These are phyloP conservation scores for Drosophila mayri DNA, from an alignment of 1,140 invertebrate species.

Conservation along the genomic window DNA sequence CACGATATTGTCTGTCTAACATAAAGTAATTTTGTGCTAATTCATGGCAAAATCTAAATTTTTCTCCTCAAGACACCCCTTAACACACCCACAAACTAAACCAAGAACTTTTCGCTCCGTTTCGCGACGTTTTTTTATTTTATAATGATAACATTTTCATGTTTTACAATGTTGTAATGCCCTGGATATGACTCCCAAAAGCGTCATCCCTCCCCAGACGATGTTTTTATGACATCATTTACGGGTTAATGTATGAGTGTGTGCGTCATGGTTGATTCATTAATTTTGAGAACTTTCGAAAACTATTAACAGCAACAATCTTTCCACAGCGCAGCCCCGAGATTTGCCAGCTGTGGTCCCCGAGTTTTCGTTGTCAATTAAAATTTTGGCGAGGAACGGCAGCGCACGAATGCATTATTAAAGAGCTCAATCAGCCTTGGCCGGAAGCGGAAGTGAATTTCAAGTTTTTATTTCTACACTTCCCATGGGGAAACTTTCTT, in stretches of 20 bases:
- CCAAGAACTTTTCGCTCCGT: conserved; percentile 5
- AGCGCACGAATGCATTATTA: conserved; percentile 62
- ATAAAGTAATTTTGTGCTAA: conserved; percentile 49
- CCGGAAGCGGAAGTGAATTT: conserved; percentile 64
- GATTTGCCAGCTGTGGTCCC: conserved; percentile 40
- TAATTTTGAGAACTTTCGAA: conserved; percentile 72
- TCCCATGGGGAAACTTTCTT: conserved; percentile 26
- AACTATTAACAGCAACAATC: conserved; percentile 75
- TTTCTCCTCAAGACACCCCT: neutral
- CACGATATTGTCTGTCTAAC: conserved; percentile 28
- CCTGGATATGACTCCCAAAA: conserved; percentile 54
- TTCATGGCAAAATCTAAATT: conserved; percentile 43
- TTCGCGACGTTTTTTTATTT: conserved; percentile 71
- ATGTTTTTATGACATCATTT: conserved; percentile 67
- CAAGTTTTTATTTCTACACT: conserved; percentile 35
- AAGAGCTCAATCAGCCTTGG: conserved; percentile 70
- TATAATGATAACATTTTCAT: conserved; percentile 83
- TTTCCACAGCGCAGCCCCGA: conserved; percentile 20
- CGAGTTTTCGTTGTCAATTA: conserved; percentile 58
- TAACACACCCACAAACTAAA: conserved; percentile 7
- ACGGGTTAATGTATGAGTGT: conserved; percentile 60
- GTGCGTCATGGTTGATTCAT: conserved; percentile 72
- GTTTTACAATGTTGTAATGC: conserved; percentile 77
- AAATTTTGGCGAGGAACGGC: conserved; percentile 14
- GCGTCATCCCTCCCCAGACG: conserved; percentile 10